Conservation (phyloP, 2,888 invertebrate species). For the Alloplasta piceator region DNA sequence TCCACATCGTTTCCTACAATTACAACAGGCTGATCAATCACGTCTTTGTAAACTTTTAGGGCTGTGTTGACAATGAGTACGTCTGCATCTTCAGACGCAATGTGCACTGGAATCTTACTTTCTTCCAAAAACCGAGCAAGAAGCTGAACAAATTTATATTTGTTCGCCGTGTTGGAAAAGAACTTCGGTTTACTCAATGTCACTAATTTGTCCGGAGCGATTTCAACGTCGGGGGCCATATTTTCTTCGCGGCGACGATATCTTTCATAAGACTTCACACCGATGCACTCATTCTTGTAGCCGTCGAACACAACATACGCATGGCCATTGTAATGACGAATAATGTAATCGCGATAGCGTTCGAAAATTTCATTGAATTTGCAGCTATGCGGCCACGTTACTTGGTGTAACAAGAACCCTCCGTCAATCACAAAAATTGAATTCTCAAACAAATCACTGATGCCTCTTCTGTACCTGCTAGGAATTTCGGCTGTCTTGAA, state of each 20-base stretch:
- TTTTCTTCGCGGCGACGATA: background rate
- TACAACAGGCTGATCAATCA: background rate
- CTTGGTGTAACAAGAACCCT: constrained; percentile 61
- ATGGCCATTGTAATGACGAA: background rate
- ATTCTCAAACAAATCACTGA: background rate
- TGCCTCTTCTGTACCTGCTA: background rate
- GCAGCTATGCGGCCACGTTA: constrained; percentile 56
- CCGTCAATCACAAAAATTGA: constrained; percentile 63
- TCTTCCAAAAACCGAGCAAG: constrained; percentile 47
- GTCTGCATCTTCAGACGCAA: constrained; percentile 64
- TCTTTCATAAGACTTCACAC: background rate
- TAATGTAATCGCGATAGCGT: background rate
- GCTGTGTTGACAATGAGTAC: constrained; percentile 58
- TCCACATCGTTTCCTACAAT: constrained; percentile 59
- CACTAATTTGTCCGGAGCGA: too few relatives aligned
- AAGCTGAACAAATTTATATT: constrained; percentile 5
- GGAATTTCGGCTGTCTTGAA: background rate
- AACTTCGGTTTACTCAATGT: too few relatives aligned
- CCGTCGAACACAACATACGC: background rate
- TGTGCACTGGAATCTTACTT: constrained; percentile 33
- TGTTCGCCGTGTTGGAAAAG: too few relatives aligned
- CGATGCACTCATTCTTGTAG: background rate
- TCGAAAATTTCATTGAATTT: background rate
- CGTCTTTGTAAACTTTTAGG: background rate
- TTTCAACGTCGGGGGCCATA: too few relatives aligned